Conservation (phyloP, 2,888 invertebrate species). For the Polydesmus complanatus region DNA sequence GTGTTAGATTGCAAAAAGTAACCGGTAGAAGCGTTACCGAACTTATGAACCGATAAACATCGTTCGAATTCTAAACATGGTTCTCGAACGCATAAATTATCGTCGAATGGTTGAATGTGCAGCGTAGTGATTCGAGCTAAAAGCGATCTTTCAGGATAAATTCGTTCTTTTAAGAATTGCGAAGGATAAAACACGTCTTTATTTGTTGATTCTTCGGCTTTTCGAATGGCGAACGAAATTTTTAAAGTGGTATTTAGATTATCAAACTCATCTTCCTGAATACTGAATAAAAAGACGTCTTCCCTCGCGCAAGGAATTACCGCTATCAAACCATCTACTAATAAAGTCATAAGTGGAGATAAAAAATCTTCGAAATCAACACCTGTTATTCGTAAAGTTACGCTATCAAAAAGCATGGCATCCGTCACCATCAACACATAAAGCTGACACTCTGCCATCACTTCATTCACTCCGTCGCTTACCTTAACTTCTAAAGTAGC, state of each 20-base stretch:
- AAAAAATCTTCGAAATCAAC: conserved; percentile 87
- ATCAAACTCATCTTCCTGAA: conserved; percentile 40
- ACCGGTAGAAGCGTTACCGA: conserved; percentile 63
- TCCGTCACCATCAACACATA: conserved; percentile 81
- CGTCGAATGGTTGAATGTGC: conserved; percentile 85
- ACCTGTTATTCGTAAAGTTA: conserved; percentile 79
- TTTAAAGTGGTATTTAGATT: conserved; percentile 55
- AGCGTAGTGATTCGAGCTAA: conserved; percentile 76
- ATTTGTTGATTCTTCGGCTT: conserved; percentile 53
- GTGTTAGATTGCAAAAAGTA: conserved; percentile 77
- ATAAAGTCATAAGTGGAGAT: conserved; percentile 72
- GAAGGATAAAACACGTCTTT: conserved; percentile 65
- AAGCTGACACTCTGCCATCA: conserved; percentile 81
- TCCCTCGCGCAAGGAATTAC: conserved; percentile 84
- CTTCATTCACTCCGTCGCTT: conserved; percentile 83
- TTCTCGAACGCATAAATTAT: conserved; percentile 87
- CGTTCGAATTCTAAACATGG: conserved; percentile 89
- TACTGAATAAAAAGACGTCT: conserved; percentile 80
- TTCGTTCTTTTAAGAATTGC: conserved; percentile 77
- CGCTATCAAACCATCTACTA: conserved; percentile 77
- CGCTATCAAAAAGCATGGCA: conserved; percentile 85
- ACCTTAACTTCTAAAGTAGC: conserved; percentile 90
- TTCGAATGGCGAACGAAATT: conserved; percentile 78
- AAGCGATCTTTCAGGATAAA: conserved; percentile 81
- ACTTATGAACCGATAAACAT: conserved; percentile 78